Evolutionary conservation across 2,888 invertebrate species (phyloP).

Genomic region (Diplolepis rosae): DNA sequence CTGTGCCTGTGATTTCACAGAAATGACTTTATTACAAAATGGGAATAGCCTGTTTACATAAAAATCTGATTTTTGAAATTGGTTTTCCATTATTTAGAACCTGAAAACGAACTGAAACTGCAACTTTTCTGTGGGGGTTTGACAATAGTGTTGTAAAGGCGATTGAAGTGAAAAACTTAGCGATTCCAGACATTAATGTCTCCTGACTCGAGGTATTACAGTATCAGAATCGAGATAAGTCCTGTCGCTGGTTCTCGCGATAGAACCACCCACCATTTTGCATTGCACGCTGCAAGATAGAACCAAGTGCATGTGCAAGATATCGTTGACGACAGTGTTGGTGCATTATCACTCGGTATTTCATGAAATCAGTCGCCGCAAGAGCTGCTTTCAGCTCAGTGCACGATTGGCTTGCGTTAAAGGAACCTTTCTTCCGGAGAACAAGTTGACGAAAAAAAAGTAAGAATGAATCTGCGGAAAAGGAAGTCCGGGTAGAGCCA

Average conservation of each 20-base stretch:
- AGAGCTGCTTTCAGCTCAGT: constrained; percentile 61
- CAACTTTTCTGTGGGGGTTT: too few species aligned
- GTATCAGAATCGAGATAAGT: constrained; percentile 49
- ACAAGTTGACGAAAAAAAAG: not conserved
- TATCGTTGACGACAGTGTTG: constrained; percentile 50
- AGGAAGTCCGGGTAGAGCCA: not conserved
- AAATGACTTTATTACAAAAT: too few species aligned
- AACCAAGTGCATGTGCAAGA: constrained; percentile 52
- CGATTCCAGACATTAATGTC: constrained; percentile 19
- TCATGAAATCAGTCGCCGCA: constrained; percentile 68
- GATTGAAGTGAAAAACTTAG: not conserved
- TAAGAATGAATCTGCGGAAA: constrained; percentile 1
- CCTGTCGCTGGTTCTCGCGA: constrained; percentile 43
- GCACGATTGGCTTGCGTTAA: constrained; percentile 52
- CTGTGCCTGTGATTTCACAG: too few species aligned
- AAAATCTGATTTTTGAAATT: too few species aligned
- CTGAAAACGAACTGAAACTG: too few species aligned
- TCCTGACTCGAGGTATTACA: constrained; percentile 39
- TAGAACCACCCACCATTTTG: constrained; percentile 45
- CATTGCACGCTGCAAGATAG: constrained; percentile 49
- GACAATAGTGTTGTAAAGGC: too few species aligned
- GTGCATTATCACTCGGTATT: constrained; percentile 59
- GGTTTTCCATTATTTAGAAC: too few species aligned
- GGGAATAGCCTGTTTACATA: too few species aligned
- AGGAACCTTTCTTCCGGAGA: constrained; percentile 49